Evolutionary conservation across 2,888 invertebrate species (phyloP).

Genomic region (Drosophila pseudotakahashii): DNA sequence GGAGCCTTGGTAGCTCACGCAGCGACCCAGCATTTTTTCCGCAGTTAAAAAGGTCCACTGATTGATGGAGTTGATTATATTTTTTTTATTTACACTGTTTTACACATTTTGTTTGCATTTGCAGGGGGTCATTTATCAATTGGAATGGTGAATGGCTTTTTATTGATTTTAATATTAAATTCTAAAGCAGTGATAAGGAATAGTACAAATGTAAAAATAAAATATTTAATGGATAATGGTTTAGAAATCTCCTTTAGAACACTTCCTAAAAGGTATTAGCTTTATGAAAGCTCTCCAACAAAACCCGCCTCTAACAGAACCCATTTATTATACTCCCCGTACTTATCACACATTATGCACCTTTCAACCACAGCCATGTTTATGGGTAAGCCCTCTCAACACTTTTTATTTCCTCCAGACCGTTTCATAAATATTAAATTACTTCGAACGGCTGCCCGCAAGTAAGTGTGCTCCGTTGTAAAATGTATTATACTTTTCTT

Average conservation of each 20-base stretch:
- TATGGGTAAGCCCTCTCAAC: constrained; percentile 49
- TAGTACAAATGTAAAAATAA: too few relatives aligned
- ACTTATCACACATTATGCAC: constrained; percentile 61
- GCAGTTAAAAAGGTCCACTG: constrained; percentile 17
- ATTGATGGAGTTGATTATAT: constrained; percentile 15
- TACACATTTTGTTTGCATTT: constrained; percentile 16
- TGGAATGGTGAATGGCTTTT: constrained; percentile 2
- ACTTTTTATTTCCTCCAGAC: constrained; percentile 35
- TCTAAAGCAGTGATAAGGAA: not conserved
- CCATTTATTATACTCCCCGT: constrained; percentile 21
- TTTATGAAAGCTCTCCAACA: not conserved
- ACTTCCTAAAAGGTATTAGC: too few relatives aligned
- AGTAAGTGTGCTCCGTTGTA: constrained; percentile 25
- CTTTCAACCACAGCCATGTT: constrained; percentile 54
- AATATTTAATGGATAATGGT: too few relatives aligned
- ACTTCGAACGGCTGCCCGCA: constrained; percentile 40
- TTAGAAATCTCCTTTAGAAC: too few relatives aligned
- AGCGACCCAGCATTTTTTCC: constrained; percentile 82
- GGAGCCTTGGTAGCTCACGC: constrained; percentile 88
- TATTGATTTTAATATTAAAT: not conserved
- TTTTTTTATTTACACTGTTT: constrained; percentile 18
- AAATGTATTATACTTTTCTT: constrained; percentile 31
- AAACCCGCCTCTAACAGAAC: not conserved
- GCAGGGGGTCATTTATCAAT: constrained; percentile 1
- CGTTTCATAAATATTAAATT: constrained; percentile 67